These are phyloP conservation scores for Panagrolaimus sp. DNA, from an alignment of 1,140 invertebrate genomes.

Conservation along the genomic window DNA sequence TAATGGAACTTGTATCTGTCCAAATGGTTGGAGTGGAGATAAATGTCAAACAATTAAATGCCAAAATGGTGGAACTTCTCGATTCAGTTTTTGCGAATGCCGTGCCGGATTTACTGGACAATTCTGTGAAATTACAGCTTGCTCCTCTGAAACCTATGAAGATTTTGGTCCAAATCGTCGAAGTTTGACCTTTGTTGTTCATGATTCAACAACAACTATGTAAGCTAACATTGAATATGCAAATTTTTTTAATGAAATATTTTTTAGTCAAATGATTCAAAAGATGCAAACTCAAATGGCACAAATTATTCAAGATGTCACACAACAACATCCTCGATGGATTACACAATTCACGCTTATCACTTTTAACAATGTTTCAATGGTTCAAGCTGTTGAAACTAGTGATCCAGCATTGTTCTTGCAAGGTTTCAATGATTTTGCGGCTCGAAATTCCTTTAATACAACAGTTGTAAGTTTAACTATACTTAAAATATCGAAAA, in stretches of 20 bases:
- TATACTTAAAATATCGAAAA: too few species aligned
- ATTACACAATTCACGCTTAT: slow-evolving; percentile 6
- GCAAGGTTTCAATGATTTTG: neutral
- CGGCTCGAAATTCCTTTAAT: neutral
- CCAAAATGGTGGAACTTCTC: neutral
- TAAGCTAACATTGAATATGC: too few species aligned
- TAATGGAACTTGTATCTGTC: slow-evolving; percentile 10
- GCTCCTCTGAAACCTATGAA: neutral
- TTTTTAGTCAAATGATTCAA: neutral
- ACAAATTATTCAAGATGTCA: neutral
- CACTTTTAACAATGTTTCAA: neutral
- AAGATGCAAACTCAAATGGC: slow-evolving; percentile 8
- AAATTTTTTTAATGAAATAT: too few species aligned
- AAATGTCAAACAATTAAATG: slow-evolving; percentile 4
- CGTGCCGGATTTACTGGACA: neutral
- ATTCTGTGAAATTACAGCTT: neutral
- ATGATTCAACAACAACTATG: neutral
- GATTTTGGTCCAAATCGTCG: neutral
- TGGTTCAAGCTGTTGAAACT: neutral
- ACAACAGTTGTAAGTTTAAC: neutral
- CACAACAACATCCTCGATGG: slow-evolving; percentile 3
- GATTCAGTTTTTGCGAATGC: neutral
- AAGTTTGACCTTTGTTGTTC: slow-evolving; percentile 1
- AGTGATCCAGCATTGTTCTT: neutral
- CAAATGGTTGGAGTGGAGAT: neutral